Conservation (phyloP, 2,888 invertebrate species). For the Chorisops tibialis region DNA sequence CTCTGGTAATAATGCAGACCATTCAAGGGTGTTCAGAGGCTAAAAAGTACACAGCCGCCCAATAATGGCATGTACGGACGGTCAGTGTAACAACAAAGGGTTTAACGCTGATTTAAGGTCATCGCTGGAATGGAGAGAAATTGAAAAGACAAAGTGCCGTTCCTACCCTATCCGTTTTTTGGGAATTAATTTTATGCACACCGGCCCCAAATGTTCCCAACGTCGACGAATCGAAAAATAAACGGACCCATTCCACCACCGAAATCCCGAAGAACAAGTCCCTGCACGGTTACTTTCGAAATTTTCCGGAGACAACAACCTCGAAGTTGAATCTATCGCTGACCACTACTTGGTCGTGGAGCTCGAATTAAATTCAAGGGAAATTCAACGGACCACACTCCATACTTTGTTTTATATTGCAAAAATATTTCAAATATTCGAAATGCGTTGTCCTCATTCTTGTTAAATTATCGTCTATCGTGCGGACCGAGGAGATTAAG, state of each 20-base stretch:
- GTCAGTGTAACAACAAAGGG: neutral
- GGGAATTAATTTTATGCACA: slow-evolving; percentile 14
- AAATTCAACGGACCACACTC: too few species aligned
- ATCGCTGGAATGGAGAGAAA: slow-evolving; percentile 16
- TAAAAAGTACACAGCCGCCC: slow-evolving; percentile 1
- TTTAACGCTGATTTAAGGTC: slow-evolving; percentile 8
- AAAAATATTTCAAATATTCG: slow-evolving; percentile 12
- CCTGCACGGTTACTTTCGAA: too few species aligned
- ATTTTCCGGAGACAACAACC: too few species aligned
- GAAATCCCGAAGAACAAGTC: neutral
- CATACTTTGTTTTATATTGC: too few species aligned
- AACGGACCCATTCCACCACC: too few species aligned
- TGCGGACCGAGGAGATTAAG: slow-evolving; percentile 3
- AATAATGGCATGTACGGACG: neutral
- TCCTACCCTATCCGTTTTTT: neutral
- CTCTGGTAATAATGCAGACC: too few species aligned
- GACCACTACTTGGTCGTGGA: too few species aligned
- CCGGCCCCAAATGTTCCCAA: slow-evolving; percentile 4
- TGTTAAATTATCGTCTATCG: neutral
- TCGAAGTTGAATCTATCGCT: too few species aligned
- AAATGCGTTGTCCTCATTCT: slow-evolving; percentile 5
- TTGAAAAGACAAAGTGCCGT: slow-evolving; percentile 23
- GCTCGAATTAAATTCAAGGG: too few species aligned
- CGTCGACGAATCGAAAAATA: neutral
- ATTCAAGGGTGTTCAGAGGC: neutral